phyloP scores from a whole-genome alignment of 2,113 vertebrate species.

The Phyllopteryx taeniolatus region DNA sequence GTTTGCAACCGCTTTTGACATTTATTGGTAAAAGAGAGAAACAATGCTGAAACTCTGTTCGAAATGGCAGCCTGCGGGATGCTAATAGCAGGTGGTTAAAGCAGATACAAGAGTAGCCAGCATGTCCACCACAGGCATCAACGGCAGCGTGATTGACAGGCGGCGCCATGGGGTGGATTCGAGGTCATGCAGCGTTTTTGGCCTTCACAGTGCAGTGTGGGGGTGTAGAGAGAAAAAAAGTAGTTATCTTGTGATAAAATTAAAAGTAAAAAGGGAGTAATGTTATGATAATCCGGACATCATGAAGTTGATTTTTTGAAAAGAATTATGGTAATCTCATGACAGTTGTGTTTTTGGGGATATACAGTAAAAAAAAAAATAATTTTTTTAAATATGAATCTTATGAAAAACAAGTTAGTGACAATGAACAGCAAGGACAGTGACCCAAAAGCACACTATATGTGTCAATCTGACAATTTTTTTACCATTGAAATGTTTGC shows the following conservation, averaged over 20 bases:
- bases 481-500: not conserved
- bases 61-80: not conserved
- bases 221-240: conserved; percentile 14
- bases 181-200: conserved; percentile 58
- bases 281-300: too few relatives aligned
- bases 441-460: not conserved
- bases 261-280: too few relatives aligned
- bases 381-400: not conserved
- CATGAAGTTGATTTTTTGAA: too few relatives aligned
- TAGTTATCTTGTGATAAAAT: too few relatives aligned
- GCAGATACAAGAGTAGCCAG: not conserved
- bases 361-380: too few relatives aligned
- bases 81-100: not conserved
- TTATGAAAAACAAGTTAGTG: not conserved
- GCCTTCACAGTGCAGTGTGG: conserved; percentile 55
- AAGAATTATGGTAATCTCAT: too few relatives aligned
- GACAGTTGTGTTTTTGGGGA: too few relatives aligned
- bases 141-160: conserved; percentile 52
- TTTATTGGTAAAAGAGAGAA: not conserved
- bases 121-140: conserved; percentile 1
- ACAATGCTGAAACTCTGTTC: not conserved
- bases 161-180: conserved; percentile 25
- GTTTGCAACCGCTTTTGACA: not conserved
- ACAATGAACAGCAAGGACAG: not conserved
- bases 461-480: not conserved